Evolutionary conservation across 1,140 invertebrate species (phyloP).

Genomic region (Maniola jurtina): DNA sequence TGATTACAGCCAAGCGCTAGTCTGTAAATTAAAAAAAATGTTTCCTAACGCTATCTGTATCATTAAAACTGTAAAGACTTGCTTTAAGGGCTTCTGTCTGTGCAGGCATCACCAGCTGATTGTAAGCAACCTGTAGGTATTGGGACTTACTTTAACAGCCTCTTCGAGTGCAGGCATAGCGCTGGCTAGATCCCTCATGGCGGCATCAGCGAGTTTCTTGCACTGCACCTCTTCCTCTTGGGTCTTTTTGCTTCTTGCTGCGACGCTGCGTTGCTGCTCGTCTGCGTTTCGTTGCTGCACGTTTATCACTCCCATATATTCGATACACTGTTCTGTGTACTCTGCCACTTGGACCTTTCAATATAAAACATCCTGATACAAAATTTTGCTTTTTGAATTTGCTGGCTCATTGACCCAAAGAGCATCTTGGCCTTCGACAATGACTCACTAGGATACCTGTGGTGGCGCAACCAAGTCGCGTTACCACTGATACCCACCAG

Average conservation of each 20-base stretch:
- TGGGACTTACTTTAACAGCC: slow-evolving; percentile 83
- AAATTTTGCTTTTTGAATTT: neutral
- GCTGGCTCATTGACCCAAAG: no score
- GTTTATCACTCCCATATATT: slow-evolving; percentile 83
- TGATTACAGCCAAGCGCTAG: no score
- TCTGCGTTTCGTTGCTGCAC: slow-evolving; percentile 89
- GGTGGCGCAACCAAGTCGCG: no score
- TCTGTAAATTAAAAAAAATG: no score
- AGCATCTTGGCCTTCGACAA: no score
- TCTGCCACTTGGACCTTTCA: slow-evolving; percentile 79
- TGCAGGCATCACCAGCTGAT: no score
- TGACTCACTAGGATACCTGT: no score
- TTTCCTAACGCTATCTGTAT: no score
- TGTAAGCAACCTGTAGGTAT: no score
- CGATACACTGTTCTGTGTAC: slow-evolving; percentile 87
- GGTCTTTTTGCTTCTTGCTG: slow-evolving; percentile 84
- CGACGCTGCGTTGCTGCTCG: slow-evolving; percentile 85
- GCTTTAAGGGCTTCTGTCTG: no score
- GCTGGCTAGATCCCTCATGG: slow-evolving; percentile 87
- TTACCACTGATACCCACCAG: no score
- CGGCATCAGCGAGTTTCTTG: slow-evolving; percentile 87
- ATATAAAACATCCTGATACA: neutral
- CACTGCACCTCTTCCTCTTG: slow-evolving; percentile 89
- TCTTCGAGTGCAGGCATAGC: slow-evolving; percentile 92
- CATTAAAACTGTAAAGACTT: no score